phyloP scores from a whole-genome alignment of 2,113 vertebrate genomes.

The Eubucco bourcierii region DNA sequence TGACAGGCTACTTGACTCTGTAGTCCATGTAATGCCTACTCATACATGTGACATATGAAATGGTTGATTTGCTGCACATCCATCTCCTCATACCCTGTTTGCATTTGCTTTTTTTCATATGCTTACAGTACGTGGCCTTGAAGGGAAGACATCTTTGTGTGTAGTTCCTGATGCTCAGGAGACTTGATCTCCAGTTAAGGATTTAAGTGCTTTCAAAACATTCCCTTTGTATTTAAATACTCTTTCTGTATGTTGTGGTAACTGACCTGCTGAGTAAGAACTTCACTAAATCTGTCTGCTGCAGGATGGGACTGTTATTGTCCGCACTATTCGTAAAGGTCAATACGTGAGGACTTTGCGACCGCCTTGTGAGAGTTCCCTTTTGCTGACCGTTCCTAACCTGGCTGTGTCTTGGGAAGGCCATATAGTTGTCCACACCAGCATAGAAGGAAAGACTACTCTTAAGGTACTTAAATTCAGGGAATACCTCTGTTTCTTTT shows the following conservation, averaged over 20 bases:
- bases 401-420: constrained; percentile 94
- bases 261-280: not conserved
- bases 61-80: not conserved
- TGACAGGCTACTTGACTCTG: not conserved
- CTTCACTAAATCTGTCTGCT: not conserved
- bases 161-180: not conserved
- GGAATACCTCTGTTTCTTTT: not conserved
- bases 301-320: constrained; percentile 92
- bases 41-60: not conserved
- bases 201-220: not conserved
- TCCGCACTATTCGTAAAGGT: constrained; percentile 87
- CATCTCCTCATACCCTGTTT: not conserved
- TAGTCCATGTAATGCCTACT: not conserved
- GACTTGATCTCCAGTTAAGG: not conserved
- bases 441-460: constrained; percentile 88
- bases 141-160: not conserved
- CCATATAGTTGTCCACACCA: constrained; percentile 89
- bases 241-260: not conserved
- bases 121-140: not conserved
- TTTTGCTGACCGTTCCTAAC: constrained; percentile 85
- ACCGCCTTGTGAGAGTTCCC: constrained; percentile 89
- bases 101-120: not conserved
- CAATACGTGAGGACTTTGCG: constrained; percentile 91
- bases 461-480: constrained; percentile 82
- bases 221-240: not conserved